A percentile compares a stretch with the other conserved stretches of the same genome.
Evolutionary conservation across 2,797 vertebrate species (phyloP).

Genomic region (Furcifer pardalis): DNA sequence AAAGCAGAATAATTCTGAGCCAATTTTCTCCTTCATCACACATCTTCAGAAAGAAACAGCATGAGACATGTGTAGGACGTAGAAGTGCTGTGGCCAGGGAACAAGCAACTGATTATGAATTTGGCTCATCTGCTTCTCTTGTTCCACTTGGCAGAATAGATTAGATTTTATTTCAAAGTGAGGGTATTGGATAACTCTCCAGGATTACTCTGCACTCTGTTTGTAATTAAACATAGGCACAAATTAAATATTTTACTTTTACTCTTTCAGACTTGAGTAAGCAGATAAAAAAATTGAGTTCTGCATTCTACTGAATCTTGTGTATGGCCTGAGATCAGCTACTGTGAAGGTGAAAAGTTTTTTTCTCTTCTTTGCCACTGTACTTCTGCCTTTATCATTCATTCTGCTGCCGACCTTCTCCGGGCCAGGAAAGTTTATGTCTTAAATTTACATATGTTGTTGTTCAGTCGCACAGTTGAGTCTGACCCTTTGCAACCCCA

Average conservation of each 20-base stretch:
- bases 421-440: not conserved
- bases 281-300: slow-evolving; percentile 19
- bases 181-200: slow-evolving; percentile 29
- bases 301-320: not conserved
- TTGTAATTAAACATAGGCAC: slow-evolving; percentile 36
- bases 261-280: slow-evolving; percentile 34
- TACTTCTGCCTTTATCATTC: not conserved
- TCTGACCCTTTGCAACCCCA: too few species aligned
- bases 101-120: slow-evolving; percentile 41
- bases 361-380: not conserved
- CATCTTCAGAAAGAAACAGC: slow-evolving; percentile 13
- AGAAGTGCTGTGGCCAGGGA: not conserved
- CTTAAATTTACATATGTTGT: not conserved
- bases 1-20: slow-evolving; percentile 22
- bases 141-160: slow-evolving; percentile 39
- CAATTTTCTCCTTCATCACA: slow-evolving; percentile 39
- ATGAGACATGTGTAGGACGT: slow-evolving; percentile 17
- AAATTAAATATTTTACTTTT: slow-evolving; percentile 36
- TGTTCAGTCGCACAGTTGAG: too few species aligned
- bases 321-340: not conserved
- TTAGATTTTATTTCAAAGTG: slow-evolving; percentile 41
- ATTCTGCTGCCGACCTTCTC: not conserved
- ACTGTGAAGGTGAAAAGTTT: not conserved
- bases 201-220: slow-evolving; percentile 30
- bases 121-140: slow-evolving; percentile 43